A percentile compares a stretch with the other conserved stretches of the same genome.
Conservation (phyloP, 2,888 invertebrate species). For the Philhelius pedissequus region DNA sequence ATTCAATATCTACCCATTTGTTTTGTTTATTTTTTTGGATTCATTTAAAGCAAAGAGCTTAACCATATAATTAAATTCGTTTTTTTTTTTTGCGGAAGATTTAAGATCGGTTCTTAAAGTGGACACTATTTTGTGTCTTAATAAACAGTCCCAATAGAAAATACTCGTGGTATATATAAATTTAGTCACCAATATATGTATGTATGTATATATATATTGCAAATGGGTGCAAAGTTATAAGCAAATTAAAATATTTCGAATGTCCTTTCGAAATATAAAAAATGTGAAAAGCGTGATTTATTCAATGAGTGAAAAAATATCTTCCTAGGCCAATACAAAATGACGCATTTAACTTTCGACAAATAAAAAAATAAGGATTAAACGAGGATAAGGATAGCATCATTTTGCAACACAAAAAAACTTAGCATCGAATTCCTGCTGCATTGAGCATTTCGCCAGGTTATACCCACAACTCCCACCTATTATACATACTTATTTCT, state of each 20-base stretch:
- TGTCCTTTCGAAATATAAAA: background rate
- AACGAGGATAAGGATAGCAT: constrained; percentile 40
- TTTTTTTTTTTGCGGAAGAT: no score
- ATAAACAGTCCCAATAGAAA: no score
- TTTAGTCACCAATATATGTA: no score
- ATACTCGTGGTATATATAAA: no score
- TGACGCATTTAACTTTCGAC: background rate
- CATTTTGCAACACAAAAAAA: background rate
- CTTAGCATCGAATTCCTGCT: background rate
- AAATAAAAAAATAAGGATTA: constrained; percentile 3
- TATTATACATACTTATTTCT: background rate
- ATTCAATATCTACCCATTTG: background rate
- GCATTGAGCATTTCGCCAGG: constrained; percentile 2
- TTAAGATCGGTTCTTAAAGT: no score
- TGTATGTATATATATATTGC: background rate
- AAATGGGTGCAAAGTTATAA: no score
- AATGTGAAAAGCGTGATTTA: background rate
- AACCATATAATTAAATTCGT: no score
- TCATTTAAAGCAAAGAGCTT: background rate
- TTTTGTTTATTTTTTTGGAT: background rate
- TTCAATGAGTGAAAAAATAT: background rate
- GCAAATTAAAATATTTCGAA: no score
- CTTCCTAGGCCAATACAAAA: background rate
- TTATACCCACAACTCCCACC: background rate
- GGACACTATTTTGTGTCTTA: no score